phyloP scores from a whole-genome alignment of 2,888 invertebrate genomes.

The Caenorhabditis auriculariae region DNA sequence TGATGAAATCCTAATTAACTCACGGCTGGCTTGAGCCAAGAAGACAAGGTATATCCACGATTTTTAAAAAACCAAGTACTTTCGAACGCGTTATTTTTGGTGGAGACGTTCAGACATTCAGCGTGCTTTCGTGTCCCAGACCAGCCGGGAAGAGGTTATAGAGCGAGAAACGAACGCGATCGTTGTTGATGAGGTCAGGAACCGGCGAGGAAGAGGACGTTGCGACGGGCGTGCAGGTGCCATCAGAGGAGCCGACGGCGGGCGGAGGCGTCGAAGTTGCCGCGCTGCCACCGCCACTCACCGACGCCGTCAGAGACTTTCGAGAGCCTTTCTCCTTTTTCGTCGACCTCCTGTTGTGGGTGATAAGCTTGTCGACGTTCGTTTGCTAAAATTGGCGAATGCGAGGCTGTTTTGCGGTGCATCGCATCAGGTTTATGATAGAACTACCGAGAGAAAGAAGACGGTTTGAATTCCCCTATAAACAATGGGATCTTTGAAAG shows the following conservation, averaged over 20 bases:
- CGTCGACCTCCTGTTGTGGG: constrained; percentile 49
- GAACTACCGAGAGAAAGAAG: too few relatives aligned
- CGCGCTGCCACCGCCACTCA: constrained; percentile 17
- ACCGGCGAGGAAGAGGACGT: constrained; percentile 21
- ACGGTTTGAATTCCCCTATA: too few relatives aligned
- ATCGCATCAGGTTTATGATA: too few relatives aligned
- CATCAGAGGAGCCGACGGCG: constrained; percentile 17
- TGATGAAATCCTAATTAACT: too few relatives aligned
- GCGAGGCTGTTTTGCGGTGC: too few relatives aligned
- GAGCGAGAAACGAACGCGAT: constrained; percentile 15
- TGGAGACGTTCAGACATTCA: too few relatives aligned
- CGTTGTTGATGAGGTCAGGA: constrained; percentile 23
- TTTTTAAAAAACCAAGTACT: not conserved
- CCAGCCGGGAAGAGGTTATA: too few relatives aligned
- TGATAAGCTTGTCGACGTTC: constrained; percentile 60
- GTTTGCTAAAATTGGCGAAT: constrained; percentile 47
- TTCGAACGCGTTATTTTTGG: not conserved
- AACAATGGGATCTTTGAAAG: too few relatives aligned
- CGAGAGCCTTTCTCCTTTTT: constrained; percentile 53
- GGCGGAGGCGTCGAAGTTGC: not conserved
- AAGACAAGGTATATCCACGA: too few relatives aligned
- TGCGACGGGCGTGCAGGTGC: constrained; percentile 19
- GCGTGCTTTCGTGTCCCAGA: too few relatives aligned
- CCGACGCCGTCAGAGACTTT: constrained; percentile 21
- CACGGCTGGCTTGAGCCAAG: too few relatives aligned